Evolutionary conservation across 2,888 invertebrate species (phyloP), one percentile per base, ranked within the genome.

Genomic region (Scaptomyza polygonia): DNA sequence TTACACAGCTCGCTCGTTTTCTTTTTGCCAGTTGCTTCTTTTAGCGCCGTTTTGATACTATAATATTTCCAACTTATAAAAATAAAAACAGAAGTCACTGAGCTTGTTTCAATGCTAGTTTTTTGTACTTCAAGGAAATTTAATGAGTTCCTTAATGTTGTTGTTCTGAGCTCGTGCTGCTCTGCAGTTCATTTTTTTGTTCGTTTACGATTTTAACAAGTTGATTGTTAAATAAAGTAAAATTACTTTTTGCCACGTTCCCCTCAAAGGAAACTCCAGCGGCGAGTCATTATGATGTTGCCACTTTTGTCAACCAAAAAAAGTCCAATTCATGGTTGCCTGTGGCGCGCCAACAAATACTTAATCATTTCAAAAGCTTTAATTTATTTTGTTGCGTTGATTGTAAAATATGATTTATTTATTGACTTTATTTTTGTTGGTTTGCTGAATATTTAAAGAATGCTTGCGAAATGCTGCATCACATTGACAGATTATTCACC

Each of bases 161-260:
- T 70, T 86, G 77, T 73, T 73, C 51, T 52, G 44, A 32, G 36
- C 29, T 55, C 51, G 49, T 66, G 65, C 61, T 77, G 78, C 44
- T 42, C 48, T 65, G 67, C 62, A 79, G 86, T 79, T 79, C 29
- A 55, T 64, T 67, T 54, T 54, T 53, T 58, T 63, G 34, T 51
- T 29, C 11, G 30, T 79, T 82, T 85, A 77, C 65, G 79, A 72
- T 79, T 79, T 87, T 77, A 70, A 84, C 88, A 82, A 84, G 88
- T 87, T 75, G 86, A 77, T 67, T 75, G 75, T 86, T 86, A 88
- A 88, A 88, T 84, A 88, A 88, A 88, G 79, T 88, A 77, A 86
- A 88, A 83, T 88, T 88, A 87, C 70, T 44, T 62, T 75, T 72
- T 73, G 67, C 34, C 63, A 16, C 9, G 61, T 64, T 77, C 67